Base-by-base conservation (phyloP, 2,797 vertebrate genomes). In the Mus spretus region DNA sequence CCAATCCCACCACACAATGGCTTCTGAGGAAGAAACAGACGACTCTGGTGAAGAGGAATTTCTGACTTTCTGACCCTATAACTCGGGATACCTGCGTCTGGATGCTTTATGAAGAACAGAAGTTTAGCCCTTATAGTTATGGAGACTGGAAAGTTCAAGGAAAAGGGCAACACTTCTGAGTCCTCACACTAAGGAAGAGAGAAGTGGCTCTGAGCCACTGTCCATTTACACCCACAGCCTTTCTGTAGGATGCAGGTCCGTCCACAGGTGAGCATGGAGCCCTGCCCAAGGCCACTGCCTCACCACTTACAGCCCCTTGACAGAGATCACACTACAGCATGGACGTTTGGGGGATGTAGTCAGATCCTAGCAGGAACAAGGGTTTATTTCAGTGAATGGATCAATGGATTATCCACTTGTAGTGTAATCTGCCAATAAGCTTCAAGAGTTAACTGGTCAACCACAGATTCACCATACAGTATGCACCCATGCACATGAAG, bases 1-100 rank as follows among this genome's bases (percentile, higher is more conserved):
- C 0, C 31, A 47, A 1, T 14, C 20, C 80, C 10, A 1, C 8
- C 0, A 17, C 7, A n/a, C 40, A 28, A 40, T 2, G 40, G 72
- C 11, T 67, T 86, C 47, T 50, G 50, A 80, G 20, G 37, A 34
- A 24, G 5, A 63, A 40, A 47, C 47, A 2, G 61, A 13, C 20
- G 4, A 24, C 50, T 50, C 57, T 10, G 44, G 7, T 13, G 40
- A n/a, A 80, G 50, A 85, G 31, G 28, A 1, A 15, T 19, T 34
- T 6, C 26, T 19, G 1, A 34, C 70, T 26, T 50, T 34, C 55
- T 57, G 37, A 50, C 20, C 4, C 14, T 20, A 4, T 70, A 44
- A 59, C 50, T 72, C 8, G 14, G 34, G 34, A 61, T 7, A 37
- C 53, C 40, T 61, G 53, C 6, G 53, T 59, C 63, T 80, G 40